Evolutionary conservation across 2,797 vertebrate genomes (phyloP).

Genomic region (Molossus molossus): DNA sequence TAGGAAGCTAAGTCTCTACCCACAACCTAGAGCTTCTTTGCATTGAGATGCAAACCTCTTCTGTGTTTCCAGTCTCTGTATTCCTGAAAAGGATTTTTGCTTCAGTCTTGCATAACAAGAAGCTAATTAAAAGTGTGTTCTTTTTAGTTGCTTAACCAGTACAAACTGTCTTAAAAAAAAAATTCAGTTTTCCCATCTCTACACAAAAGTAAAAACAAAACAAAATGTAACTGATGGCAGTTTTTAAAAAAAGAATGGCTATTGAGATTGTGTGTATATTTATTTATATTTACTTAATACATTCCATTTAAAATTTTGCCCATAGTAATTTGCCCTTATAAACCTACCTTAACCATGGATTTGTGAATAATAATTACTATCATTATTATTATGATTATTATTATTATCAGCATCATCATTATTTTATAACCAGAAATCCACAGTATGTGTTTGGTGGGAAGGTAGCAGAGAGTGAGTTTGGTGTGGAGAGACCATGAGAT

Average conservation of each 20-base stretch:
- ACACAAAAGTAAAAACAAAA: not conserved
- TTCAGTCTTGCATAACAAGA: slow-evolving; percentile 34
- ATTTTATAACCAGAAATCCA: not conserved
- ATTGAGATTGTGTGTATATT: not conserved
- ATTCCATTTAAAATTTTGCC: not conserved
- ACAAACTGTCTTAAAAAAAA: not conserved
- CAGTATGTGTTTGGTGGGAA: not conserved
- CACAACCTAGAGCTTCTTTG: not conserved
- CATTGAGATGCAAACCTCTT: not conserved
- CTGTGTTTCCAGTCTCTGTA: not conserved
- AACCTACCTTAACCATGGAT: not conserved
- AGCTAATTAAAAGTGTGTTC: not conserved
- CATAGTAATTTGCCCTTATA: not conserved
- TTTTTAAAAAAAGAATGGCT: not conserved
- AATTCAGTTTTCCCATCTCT: not conserved
- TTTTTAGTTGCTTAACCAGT: not conserved
- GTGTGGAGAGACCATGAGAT: not conserved
- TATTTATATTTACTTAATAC: not conserved
- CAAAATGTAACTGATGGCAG: not conserved
- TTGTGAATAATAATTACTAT: not conserved
- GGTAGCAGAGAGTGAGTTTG: fast-evolving
- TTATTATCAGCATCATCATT: not conserved
- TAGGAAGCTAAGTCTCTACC: not conserved
- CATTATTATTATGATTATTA: not conserved
- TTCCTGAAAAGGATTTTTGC: not conserved